Percentiles rank a stretch among this genome's conserved stretches.
Conservation (phyloP, 2,113 vertebrate genomes). For the Festucalex cinctus region DNA sequence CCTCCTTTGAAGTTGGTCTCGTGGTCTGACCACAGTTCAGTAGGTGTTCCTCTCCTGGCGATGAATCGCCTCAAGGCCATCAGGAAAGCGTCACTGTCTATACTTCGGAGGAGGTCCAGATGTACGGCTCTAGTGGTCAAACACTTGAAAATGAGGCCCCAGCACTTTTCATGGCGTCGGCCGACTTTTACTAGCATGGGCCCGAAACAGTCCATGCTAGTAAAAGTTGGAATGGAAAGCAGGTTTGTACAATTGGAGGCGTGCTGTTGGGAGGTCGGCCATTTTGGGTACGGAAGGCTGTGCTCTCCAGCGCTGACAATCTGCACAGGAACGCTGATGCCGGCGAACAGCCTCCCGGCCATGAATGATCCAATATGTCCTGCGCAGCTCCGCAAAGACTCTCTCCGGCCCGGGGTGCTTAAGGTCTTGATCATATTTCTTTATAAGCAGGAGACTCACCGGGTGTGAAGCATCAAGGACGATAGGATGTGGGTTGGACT, state of each 20-base stretch:
- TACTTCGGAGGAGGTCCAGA: not conserved
- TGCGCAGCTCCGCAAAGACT: not conserved
- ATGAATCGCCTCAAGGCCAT: not conserved
- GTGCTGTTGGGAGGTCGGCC: not conserved
- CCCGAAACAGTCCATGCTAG: slow-evolving; percentile 2
- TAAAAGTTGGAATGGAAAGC: slow-evolving; percentile 1
- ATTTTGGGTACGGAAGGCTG: not conserved
- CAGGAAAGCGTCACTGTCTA: not conserved
- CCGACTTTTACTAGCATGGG: not conserved
- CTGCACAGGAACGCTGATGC: too few species aligned
- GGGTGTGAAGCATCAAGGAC: slow-evolving; percentile 15
- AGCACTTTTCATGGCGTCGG: not conserved
- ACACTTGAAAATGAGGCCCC: slow-evolving; percentile 4
- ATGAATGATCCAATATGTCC: not conserved
- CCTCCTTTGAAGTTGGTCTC: slow-evolving; percentile 1
- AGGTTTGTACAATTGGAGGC: not conserved
- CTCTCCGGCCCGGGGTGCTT: not conserved
- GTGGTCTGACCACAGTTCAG: slow-evolving; percentile 2
- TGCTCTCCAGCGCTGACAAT: too few species aligned
- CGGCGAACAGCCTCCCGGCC: not conserved
- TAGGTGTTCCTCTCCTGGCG: not conserved
- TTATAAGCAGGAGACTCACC: not conserved
- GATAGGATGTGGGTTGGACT: not conserved
- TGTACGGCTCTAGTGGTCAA: not conserved
- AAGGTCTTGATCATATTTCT: not conserved